Evolutionary conservation across 1,140 invertebrate genomes (phyloP).

Genomic region (Heterodera schachtii): DNA sequence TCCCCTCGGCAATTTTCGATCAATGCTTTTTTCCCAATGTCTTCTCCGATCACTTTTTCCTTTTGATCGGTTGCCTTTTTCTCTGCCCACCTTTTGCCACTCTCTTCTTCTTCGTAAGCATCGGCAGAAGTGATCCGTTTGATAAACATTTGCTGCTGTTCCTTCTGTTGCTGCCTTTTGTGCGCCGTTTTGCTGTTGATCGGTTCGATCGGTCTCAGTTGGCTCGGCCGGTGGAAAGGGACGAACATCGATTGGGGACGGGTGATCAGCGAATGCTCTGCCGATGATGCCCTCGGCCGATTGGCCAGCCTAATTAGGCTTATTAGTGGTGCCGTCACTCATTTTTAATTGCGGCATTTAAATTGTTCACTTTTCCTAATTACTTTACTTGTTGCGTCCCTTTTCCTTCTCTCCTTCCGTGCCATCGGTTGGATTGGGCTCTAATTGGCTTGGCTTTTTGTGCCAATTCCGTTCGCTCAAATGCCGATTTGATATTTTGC

Average conservation of each 20-base stretch:
- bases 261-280: constrained; percentile 21
- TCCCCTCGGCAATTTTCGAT: no score
- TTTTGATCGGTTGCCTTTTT: no score
- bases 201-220: background rate
- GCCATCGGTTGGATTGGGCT: background rate
- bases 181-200: background rate
- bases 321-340: no score
- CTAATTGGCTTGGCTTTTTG: background rate
- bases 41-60: no score
- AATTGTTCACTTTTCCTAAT: background rate
- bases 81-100: no score
- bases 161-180: background rate
- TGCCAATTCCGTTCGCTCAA: background rate
- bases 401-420: background rate
- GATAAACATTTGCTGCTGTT: background rate
- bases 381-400: background rate
- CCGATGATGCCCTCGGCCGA: constrained; percentile 4
- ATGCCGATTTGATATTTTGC: background rate
- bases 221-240: background rate
- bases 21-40: no score
- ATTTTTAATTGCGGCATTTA: background rate
- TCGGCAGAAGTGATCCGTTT: background rate
- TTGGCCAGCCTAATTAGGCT: background rate
- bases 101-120: no score
- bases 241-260: constrained; percentile 25